Conservation (phyloP, 2,113 vertebrate genomes). For the Heterocephalus glaber region DNA sequence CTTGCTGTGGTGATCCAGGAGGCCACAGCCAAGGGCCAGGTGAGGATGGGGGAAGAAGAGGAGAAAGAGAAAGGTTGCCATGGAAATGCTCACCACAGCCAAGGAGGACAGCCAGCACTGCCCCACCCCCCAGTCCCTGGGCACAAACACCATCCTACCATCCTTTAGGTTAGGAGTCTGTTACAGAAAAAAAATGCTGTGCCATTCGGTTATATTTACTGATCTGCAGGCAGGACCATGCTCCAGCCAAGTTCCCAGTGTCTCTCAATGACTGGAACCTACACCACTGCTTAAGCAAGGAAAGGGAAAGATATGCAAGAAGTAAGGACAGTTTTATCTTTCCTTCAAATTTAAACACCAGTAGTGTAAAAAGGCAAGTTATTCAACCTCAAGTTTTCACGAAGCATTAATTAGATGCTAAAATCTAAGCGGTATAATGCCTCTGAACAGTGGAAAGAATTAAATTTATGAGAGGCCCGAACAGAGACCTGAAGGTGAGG, state of each 20-base stretch:
- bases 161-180: not conserved
- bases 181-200: not conserved
- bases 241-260: not conserved
- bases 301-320: not conserved
- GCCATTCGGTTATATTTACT: not conserved
- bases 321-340: not conserved
- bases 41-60: not conserved
- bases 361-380: not conserved
- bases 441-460: not conserved
- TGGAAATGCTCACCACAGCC: conserved; percentile 15
- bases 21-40: not conserved
- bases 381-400: not conserved
- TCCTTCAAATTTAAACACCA: conserved; percentile 4
- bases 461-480: not conserved
- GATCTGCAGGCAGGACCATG: not conserved
- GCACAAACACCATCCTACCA: not conserved
- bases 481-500: not conserved
- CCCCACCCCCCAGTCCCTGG: not conserved
- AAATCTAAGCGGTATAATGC: not conserved
- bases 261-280: not conserved
- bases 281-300: not conserved
- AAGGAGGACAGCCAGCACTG: not conserved
- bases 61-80: not conserved
- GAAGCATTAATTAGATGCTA: not conserved
- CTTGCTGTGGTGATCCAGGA: not conserved